These are phyloP conservation scores for Anableps anableps DNA, from an alignment of 2,797 vertebrate species.

Conservation along the genomic window DNA sequence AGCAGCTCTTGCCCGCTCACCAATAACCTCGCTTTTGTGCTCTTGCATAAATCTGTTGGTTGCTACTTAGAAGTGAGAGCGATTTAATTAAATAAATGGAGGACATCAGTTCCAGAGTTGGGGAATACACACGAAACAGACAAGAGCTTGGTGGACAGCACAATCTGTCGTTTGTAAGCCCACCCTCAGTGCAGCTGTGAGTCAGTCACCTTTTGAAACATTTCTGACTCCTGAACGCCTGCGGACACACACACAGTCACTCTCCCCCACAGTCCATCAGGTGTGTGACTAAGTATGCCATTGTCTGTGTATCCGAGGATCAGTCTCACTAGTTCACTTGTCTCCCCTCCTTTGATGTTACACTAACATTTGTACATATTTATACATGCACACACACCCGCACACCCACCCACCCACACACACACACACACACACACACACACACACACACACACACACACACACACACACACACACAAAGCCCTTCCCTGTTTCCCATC, in stretches of 20 bases:
- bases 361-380: conserved; percentile 31
- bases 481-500: conserved; percentile 71
- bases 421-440: conserved; percentile 34
- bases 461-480: conserved; percentile 32
- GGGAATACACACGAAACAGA: conserved; percentile 6
- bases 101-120: conserved; percentile 27
- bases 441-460: conserved; percentile 20
- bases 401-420: conserved; percentile 22
- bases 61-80: conserved; percentile 58
- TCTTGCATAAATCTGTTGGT: conserved; percentile 63
- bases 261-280: conserved; percentile 68
- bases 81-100: conserved; percentile 75
- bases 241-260: conserved; percentile 18
- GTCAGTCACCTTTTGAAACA: conserved; percentile 51
- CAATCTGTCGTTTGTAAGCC: conserved; percentile 50
- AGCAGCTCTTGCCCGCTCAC: conserved; percentile 41
- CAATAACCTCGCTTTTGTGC: conserved; percentile 51
- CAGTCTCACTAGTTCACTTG: conserved; percentile 55
- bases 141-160: conserved; percentile 13
- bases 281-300: conserved; percentile 72
- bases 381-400: conserved; percentile 30
- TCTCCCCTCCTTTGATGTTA: conserved; percentile 9
- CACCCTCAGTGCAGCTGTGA: conserved; percentile 47
- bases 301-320: conserved; percentile 64
- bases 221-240: conserved; percentile 21